Evolutionary conservation across 2,888 invertebrate species (phyloP), one percentile per base, ranked within the genome.

Genomic region (Temnothorax ravouxi): DNA sequence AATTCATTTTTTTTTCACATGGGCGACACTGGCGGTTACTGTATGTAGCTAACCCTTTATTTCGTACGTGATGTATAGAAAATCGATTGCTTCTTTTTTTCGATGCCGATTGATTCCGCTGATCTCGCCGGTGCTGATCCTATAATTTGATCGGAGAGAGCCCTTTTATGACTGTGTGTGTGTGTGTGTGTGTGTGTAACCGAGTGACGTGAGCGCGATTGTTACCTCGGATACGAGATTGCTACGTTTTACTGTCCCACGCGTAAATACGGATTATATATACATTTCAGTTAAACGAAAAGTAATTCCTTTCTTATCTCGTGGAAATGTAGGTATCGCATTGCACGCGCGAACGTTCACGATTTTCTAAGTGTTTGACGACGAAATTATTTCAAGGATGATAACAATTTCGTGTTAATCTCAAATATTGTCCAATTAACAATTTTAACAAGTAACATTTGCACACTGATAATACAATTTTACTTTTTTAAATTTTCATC

Each of bases 141-240:
- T 62, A 87, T 86, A 87, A 89, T 88, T 89, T 88, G 90, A 91
- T 91, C 86, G 85, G 77, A 62, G 77, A 62, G 72, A 69, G 67
- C 9, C 86, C 25, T 88, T 91, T 89, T 87, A 91, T 84, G 90
- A 86, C 84, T 75, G 50, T 77, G 25, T 56, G 86, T 85, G 84
- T 75, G 50, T 77, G 25, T 56, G 86, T 85, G 84, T 75, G 50
- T 77, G 25, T 56, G 86, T 85, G 84, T 84, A 87, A 85, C 75
- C 77, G 72, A 83, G 72, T 76, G 85, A 85, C 86, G 80, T 44
- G 50, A 72, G 41, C 67, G 82, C 84, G 90, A 91, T 91, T 89
- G 89, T 91, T 88, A 84, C 89, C 84, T n/a, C 56, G 88, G 90
- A 87, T 91, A 91, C 90, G 86, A 89, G 90, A 90, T 91, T 88